Conservation (phyloP, 2,888 invertebrate genomes). For the Neoaliturus tenellus region DNA sequence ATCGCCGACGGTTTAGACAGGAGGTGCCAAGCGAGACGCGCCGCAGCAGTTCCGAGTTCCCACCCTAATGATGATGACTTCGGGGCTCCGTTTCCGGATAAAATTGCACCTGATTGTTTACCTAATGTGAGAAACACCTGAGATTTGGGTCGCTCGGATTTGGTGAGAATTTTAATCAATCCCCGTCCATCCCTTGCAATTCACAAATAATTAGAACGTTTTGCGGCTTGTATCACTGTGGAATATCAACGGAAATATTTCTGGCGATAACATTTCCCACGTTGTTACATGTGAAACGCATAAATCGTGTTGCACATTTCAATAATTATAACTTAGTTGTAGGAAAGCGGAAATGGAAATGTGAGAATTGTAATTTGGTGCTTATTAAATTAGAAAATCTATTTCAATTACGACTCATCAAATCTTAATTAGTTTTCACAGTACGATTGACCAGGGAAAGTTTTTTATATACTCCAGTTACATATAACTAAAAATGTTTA, state of each 20-base stretch:
- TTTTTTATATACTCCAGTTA: too few relatives aligned
- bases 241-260: not conserved
- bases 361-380: too few relatives aligned
- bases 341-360: not conserved
- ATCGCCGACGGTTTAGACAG: too few relatives aligned
- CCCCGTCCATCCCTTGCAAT: not conserved
- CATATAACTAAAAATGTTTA: too few relatives aligned
- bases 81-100: not conserved
- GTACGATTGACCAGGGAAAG: too few relatives aligned
- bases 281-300: not conserved
- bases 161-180: conserved; percentile 22
- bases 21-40: not conserved
- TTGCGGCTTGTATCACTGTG: not conserved
- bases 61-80: conserved; percentile 22
- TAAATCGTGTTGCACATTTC: not conserved
- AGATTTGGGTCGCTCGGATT: not conserved
- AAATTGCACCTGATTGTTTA: conserved; percentile 1
- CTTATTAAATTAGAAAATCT: too few relatives aligned
- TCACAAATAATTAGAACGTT: not conserved
- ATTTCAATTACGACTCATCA: too few relatives aligned
- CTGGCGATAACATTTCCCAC: not conserved
- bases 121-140: not conserved
- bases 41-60: not conserved
- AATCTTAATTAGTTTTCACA: too few relatives aligned
- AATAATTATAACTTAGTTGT: conserved; percentile 4